Evolutionary conservation across 2,888 invertebrate species (phyloP), one percentile per base, ranked within the genome.

Genomic region (Meteorus colon): DNA sequence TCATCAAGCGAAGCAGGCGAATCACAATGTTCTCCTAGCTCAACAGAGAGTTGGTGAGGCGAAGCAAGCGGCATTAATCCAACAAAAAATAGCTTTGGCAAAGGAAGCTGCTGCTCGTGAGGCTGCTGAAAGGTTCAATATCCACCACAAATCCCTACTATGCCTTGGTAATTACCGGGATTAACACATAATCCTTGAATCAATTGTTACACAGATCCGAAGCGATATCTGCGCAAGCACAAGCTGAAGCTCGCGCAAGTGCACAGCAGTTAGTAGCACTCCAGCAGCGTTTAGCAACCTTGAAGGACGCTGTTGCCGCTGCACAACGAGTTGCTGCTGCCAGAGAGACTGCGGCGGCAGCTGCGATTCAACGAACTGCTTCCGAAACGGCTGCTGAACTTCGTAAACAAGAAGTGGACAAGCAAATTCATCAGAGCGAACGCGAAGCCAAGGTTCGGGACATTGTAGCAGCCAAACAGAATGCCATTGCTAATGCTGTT

Each of bases 41-140:
- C 95, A 95, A 84, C 94, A 94, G 68, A 93, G 94, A 79, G 95
- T 95, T 31, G 92, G 94, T 45, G 93, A 93, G 0, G 95, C 94
- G 4, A 95, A 95, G 84, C 94, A 95, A 79, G 92, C 93, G 1
- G 94, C 95, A 0, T 87, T 94, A 6, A 91, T 93, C 81, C 95
- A 95, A 79, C 95, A 95, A 84, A 93, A 93, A 81, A 90, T 94
- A 41, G 95, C 95, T 51, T 92, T 93, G 81, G 93, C 94, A n/a
- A 95, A 94, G 85, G 95, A 95, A 85, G 92, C 94, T 0, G 93
- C 93, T 8, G 94, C 95, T 0, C 86, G 86, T 37, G 89, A 89
- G 76, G 88, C 89, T 73, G 82, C 88, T 6, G 83, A 83, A 2
- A 86, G 88, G 89, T 89, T 34, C 6, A 62, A 12, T 12, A 29